Evolutionary conservation across 2,888 invertebrate genomes (phyloP), one percentile per base, ranked within the genome.

Genomic region (Maniola hyperantus): DNA sequence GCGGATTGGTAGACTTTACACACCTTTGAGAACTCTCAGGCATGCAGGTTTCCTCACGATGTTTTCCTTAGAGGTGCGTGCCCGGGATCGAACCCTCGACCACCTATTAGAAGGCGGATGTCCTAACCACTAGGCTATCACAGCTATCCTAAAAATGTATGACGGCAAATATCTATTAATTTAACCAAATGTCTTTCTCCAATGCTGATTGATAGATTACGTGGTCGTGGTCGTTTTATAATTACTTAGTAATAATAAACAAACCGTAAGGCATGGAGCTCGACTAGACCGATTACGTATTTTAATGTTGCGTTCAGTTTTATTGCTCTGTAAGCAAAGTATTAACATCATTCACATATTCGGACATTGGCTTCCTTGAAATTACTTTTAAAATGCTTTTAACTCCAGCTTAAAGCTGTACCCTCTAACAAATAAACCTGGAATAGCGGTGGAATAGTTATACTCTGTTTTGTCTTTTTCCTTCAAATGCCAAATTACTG

Each of bases 211-310:
- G 36, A 39, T 36, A 48, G 46, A 55, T 20, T 58, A 58, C 42
- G 11, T 20, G 26, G n/a, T 13, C 13, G 26, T 51, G 57, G 42
- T 5, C 20, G 42, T 58, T 62, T 64, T 50, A 20, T 57, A 51
- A 62, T 26, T 11, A 62, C 13, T 5, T 18, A 34, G 51, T 13
- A 51, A 61, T 65, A 77, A 79, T 81, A 82, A 81, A 82, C 79
- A 78, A 76, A 74, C 76, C 79, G 68, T 76, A 77, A 76, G 73
- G 76, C 74, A 74, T n/a, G 75, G 72, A 73, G 72, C 72, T 76
- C 53, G 67, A 36, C n/a, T 62, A 71, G 67, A 74, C 73, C 76
- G 79, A 82, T 79, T 83, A 86, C 83, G 82, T 76, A 81, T 46
- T 80, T 81, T 82, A 80, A 84, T 79, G 83, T 80, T 46, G 59